Base-by-base conservation (phyloP, 1,140 invertebrate species). In the Pseudobourletiella spinata region DNA sequence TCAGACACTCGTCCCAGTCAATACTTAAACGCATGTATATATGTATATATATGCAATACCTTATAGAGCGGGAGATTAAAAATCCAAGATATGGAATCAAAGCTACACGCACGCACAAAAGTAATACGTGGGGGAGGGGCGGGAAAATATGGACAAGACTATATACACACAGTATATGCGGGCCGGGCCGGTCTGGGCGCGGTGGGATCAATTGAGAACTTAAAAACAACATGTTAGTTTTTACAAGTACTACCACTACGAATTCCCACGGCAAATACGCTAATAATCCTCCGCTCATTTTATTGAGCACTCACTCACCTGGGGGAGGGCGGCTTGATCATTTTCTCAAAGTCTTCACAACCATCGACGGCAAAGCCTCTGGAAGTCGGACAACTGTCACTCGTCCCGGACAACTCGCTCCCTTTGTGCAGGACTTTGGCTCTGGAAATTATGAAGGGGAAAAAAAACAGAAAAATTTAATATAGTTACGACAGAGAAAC, bases 261-360 rank as follows among this genome's bases (percentile, higher is more conserved):
- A 39, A n/a, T 11, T 39, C n/a, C 8, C 8, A 39, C n/a, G 32
- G 32, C 8, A 39, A n/a, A n/a, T 39, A 48, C 6, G 6, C 11
- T 48, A 11, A 20, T 11, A 22, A 48, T 6, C 11, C 8, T 48
- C 11, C 46, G 24, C 18, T 42, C 11, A 18, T 42, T 18, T n/a
- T n/a, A n/a, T n/a, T n/a, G n/a, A n/a, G n/a, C n/a, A n/a, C n/a
- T n/a, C n/a, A 16, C 44, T 4, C 59, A 67, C 65, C 65, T 67
- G 25, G 65, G 65, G 16, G 65, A 67, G n/a, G 65, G 65, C 16
- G 65, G 65, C 29, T 67, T 67, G 8, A 67, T 67, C 65, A 63
- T 67, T 50, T 67, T 67, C 26, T 67, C 65, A 52, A 63, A 63
- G 22, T 67, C 65, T 42, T 67, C 61, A 20, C 52, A 55, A 1